Conservation (phyloP, 2,797 vertebrate genomes). For the Danio choprae region DNA sequence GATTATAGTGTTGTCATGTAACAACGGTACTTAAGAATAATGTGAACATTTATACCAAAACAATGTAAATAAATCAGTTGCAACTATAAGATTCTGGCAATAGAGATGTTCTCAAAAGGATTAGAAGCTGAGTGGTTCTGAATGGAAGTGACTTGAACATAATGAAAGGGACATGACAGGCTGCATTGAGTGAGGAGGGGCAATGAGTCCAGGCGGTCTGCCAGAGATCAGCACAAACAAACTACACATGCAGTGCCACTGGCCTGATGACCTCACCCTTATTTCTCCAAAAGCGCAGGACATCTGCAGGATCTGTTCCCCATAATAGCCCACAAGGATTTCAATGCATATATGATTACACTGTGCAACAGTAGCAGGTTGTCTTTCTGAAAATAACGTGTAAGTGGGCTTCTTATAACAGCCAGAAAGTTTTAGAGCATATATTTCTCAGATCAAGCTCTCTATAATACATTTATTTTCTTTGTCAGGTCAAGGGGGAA, state of each 20-base stretch:
- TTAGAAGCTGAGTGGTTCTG: background rate
- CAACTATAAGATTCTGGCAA: background rate
- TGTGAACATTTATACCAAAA: background rate
- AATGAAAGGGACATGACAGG: slow-evolving; percentile 22
- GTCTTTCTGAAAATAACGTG: background rate
- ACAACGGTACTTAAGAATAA: too few species aligned
- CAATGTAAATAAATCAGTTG: background rate
- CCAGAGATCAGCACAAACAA: slow-evolving; percentile 42
- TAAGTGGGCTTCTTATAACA: background rate
- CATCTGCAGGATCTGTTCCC: slow-evolving; percentile 22
- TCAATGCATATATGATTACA: slow-evolving; percentile 7
- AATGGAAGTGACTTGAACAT: slow-evolving; percentile 8
- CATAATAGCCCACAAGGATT: slow-evolving; percentile 12
- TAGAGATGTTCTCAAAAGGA: background rate
- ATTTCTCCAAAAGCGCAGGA: slow-evolving; percentile 22
- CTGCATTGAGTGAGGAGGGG: slow-evolving; percentile 51
- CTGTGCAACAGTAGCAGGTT: background rate
- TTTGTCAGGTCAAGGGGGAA: slow-evolving; percentile 27
- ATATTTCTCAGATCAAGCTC: background rate
- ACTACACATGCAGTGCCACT: slow-evolving; percentile 31
- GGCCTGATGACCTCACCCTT: slow-evolving; percentile 31
- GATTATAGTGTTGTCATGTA: too few species aligned
- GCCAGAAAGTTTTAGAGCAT: background rate
- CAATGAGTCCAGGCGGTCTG: slow-evolving; percentile 58
- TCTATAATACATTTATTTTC: slow-evolving; percentile 33